Conservation (phyloP, 2,888 invertebrate species). For the Gryllus longicercus region DNA sequence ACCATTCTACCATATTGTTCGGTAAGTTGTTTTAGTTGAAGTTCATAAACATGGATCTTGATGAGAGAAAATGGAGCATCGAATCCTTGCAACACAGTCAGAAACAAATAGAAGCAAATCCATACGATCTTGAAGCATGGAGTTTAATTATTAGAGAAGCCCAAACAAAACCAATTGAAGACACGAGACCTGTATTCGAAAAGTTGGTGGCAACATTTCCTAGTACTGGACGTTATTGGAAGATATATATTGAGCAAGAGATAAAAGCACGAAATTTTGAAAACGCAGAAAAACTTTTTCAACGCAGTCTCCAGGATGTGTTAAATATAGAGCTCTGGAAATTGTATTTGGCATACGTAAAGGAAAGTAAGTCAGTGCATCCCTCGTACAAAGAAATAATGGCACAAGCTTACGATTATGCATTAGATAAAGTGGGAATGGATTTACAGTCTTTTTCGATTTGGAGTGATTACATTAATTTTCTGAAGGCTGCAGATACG, state of each 20-base stretch:
- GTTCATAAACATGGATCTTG: not conserved
- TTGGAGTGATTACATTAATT: conserved; percentile 97
- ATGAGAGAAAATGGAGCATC: not conserved
- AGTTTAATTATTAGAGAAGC: conserved; percentile 91
- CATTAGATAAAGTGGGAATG: conserved; percentile 97
- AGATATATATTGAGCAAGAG: conserved; percentile 98
- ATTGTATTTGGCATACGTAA: conserved; percentile 93
- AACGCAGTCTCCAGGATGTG: conserved; percentile 95
- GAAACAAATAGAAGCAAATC: conserved; percentile 69
- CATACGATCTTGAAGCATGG: conserved; percentile 97
- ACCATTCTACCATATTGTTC: too few relatives aligned
- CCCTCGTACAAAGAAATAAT: conserved; percentile 82
- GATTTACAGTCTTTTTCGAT: conserved; percentile 95
- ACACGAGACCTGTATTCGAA: conserved; percentile 89
- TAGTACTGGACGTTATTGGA: conserved; percentile 96
- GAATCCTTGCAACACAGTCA: not conserved
- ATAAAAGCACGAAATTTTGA: conserved; percentile 97
- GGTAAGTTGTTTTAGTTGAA: too few relatives aligned
- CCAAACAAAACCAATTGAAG: conserved; percentile 79
- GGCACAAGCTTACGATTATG: conserved; percentile 99
- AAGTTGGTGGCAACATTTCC: conserved; percentile 89
- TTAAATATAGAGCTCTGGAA: conserved; percentile 98
- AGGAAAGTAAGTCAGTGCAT: conserved; percentile 91
- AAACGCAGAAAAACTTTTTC: conserved; percentile 97
- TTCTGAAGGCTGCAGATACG: conserved; percentile 93